Conservation (phyloP, 2,888 invertebrate species). For the Tachina lurida region DNA sequence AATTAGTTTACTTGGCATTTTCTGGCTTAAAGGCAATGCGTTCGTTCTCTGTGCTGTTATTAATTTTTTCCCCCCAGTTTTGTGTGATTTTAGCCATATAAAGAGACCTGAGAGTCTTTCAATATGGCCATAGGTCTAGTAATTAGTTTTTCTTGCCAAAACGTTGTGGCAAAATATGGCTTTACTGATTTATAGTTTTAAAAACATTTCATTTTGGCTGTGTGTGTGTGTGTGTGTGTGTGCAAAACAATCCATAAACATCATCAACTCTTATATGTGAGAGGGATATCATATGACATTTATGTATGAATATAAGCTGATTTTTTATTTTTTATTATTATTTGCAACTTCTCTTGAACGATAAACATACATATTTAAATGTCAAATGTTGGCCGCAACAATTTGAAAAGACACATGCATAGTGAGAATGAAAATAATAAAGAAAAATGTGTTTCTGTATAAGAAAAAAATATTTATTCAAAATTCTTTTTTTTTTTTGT, state of each 20-base stretch:
- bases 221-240: conserved; percentile 15
- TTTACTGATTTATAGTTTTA: conserved; percentile 71
- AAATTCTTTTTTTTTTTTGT: no score
- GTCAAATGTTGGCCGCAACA: conserved; percentile 59
- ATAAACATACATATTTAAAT: conserved; percentile 67
- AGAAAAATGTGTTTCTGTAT: background rate
- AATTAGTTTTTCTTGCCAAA: conserved; percentile 69
- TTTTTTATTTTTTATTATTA: background rate
- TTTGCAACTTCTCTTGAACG: background rate
- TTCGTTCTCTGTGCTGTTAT: conserved; percentile 17
- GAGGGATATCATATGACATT: conserved; percentile 70
- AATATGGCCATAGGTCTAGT: conserved; percentile 68
- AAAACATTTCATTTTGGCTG: conserved; percentile 50
- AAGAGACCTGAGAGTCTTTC: conserved; percentile 41
- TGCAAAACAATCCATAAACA: conserved; percentile 62
- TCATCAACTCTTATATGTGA: conserved; percentile 59
- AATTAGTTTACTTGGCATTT: conserved; percentile 72
- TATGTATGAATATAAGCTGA: conserved; percentile 37
- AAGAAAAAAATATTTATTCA: background rate
- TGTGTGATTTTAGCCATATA: conserved; percentile 44
- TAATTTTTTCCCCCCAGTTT: background rate
- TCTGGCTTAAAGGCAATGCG: conserved; percentile 66
- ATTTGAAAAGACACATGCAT: background rate
- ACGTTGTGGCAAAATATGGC: conserved; percentile 64
- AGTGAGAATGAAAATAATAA: background rate